These are phyloP conservation scores for Atopsyche davidsoni DNA, from an alignment of 1,140 invertebrate species.

Conservation along the genomic window DNA sequence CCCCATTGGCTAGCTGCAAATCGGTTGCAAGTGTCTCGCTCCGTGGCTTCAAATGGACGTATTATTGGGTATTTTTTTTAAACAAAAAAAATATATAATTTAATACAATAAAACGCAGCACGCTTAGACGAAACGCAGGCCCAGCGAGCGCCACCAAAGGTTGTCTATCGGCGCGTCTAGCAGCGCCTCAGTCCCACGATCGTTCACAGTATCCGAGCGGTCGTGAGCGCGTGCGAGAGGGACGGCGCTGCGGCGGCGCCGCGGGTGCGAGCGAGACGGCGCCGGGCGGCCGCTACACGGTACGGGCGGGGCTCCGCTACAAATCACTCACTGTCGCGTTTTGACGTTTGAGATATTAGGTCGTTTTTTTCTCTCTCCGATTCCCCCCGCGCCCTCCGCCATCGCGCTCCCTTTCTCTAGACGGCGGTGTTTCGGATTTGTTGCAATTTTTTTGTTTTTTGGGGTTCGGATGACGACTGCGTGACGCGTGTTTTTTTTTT, in stretches of 20 bases:
- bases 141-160: no score
- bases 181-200: no score
- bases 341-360: conserved; percentile 53
- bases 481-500: background rate
- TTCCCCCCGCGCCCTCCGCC: conserved; percentile 37
- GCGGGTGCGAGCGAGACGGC: conserved; percentile 31
- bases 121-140: no score
- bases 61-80: no score
- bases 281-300: conserved; percentile 45
- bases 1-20: no score
- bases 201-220: conserved; percentile 17
- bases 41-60: no score
- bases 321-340: conserved; percentile 53
- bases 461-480: background rate
- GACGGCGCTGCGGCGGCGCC: conserved; percentile 26
- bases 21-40: no score
- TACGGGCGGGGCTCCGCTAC: conserved; percentile 52
- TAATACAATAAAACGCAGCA: no score
- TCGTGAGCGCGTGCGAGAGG: conserved; percentile 15
- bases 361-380: conserved; percentile 48
- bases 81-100: no score
- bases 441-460: conserved; percentile 23
- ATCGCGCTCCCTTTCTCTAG: conserved; percentile 34
- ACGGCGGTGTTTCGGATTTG: no score
- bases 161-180: no score